These are phyloP conservation scores for Agonum fuliginosum DNA, from an alignment of 2,888 invertebrate genomes.

Conservation along the genomic window DNA sequence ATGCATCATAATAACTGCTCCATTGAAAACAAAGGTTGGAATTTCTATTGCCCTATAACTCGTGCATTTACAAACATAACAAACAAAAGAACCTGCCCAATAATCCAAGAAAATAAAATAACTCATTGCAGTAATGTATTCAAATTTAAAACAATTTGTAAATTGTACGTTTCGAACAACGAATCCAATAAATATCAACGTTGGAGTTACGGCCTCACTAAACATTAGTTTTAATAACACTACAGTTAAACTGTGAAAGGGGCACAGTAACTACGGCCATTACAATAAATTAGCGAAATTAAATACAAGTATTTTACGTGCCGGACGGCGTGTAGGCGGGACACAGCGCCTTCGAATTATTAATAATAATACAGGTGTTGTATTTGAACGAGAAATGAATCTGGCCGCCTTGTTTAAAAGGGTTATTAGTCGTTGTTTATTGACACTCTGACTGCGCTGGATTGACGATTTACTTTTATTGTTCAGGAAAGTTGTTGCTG, in stretches of 20 bases:
- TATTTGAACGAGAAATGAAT: conserved; percentile 30
- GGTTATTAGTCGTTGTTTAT: conserved; percentile 40
- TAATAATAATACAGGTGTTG: conserved; percentile 49
- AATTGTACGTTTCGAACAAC: conserved; percentile 54
- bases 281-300: conserved; percentile 65
- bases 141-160: conserved; percentile 60
- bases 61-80: not conserved
- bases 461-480: not conserved
- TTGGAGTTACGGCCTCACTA: conserved; percentile 62
- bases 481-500: not conserved
- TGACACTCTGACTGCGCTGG: not conserved
- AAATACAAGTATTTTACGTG: conserved; percentile 61
- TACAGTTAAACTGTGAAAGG: conserved; percentile 62
- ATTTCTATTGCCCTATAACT: conserved; percentile 25
- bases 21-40: not conserved
- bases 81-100: conserved; percentile 29
- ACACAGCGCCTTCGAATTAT: conserved; percentile 31
- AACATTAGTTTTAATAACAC: conserved; percentile 64
- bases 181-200: conserved; percentile 52
- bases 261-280: conserved; percentile 61
- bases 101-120: conserved; percentile 27
- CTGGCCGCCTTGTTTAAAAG: conserved; percentile 9
- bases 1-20: not conserved
- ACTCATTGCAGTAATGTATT: conserved; percentile 47
- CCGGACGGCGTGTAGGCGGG: conserved; percentile 18